Base-by-base conservation (phyloP, 2,113 vertebrate genomes). In the Microtus pennsylvanicus region DNA sequence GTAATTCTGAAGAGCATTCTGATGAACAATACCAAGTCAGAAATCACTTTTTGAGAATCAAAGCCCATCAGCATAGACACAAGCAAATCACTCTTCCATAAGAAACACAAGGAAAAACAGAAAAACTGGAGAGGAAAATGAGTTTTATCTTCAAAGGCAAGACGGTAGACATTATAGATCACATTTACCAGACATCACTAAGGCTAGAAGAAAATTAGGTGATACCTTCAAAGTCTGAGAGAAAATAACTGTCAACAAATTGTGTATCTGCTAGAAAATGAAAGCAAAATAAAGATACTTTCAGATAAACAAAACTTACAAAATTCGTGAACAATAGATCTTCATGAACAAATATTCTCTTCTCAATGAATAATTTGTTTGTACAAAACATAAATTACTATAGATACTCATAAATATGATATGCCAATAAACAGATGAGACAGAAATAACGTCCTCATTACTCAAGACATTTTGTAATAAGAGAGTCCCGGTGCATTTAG, bases 291-390 rank as follows among this genome's bases (percentile, higher is more conserved):
- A 87, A 95, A 81, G 47, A 94, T 5, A 63, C 77, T 55, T 75
- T 5, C 28, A 70, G 47, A 89, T 50, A 91, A 95, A 78, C 3
- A 89, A 83, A 97, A 35, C 38, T 47, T 74, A 90, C 14, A 28
- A 12, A 87, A 42, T 61, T 91, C 21, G 82, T 94, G 16, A 83
- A 55, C 26, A 81, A 26, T 8, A 72, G 13, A 70, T 75, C 10
- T 58, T 72, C 61, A 85, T 50, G 87, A 86, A 82, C 8, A 12
- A 86, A 67, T 70, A 86, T 50, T 87, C 10, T 75, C 16, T 61
- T 92, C 45, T 90, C 38, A 94, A 94, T 52, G 76, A 90, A 89
- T 87, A 75, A 87, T 95, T 94, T 92, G 24, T 96, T 96, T 95
- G 58, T 75, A 89, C 30, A 95, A 96, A 96, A 80, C 14, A 90